Conservation (phyloP, 2,888 invertebrate genomes). For the Choreutis nemorana region DNA sequence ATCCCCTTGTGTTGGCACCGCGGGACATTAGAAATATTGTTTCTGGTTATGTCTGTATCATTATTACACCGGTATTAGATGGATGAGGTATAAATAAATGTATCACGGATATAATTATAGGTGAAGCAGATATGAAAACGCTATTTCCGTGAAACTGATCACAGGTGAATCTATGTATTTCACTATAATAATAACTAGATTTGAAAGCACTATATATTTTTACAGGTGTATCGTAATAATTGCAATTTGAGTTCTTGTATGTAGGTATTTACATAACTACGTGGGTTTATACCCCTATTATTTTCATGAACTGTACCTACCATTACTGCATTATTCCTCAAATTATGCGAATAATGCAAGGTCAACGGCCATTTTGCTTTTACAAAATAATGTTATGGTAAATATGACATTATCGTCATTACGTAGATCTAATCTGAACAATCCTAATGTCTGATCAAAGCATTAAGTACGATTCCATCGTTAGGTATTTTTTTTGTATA, state of each 20-base stretch:
- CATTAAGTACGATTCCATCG: too few species aligned
- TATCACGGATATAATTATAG: constrained; percentile 8
- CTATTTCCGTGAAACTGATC: constrained; percentile 6
- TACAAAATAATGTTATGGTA: constrained; percentile 12
- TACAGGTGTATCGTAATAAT: too few species aligned
- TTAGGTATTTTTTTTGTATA: too few species aligned
- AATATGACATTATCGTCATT: constrained; percentile 28
- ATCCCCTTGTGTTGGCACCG: constrained; percentile 29
- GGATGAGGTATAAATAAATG: constrained; percentile 12
- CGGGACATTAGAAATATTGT: constrained; percentile 43
- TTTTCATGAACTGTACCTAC: too few species aligned
- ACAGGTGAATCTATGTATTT: too few species aligned
- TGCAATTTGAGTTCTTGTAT: too few species aligned
- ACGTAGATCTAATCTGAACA: constrained; percentile 26
- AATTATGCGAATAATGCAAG: constrained; percentile 12
- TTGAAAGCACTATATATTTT: too few species aligned
- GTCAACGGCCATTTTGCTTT: constrained; percentile 11
- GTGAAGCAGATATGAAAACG: neutral
- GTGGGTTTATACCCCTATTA: too few species aligned
- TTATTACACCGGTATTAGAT: constrained; percentile 26
- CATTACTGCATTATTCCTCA: too few species aligned
- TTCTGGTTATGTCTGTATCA: constrained; percentile 27
- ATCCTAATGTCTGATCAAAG: too few species aligned
- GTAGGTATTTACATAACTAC: too few species aligned
- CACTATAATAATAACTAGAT: too few species aligned